Conservation (phyloP, 1,140 invertebrate species). For the Conus betulinus region DNA sequence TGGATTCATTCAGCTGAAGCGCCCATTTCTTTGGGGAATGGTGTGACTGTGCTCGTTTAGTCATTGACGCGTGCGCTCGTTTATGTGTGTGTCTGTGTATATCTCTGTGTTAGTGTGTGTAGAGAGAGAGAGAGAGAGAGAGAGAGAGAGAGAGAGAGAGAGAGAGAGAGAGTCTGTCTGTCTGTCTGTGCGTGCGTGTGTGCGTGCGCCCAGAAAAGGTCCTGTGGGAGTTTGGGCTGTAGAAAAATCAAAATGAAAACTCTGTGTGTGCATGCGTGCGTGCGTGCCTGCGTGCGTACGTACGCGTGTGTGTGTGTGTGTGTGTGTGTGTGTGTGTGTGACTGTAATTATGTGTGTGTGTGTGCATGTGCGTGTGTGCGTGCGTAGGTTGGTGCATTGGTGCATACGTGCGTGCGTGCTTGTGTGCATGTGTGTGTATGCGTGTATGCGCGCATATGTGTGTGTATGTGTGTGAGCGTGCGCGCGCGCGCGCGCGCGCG, state of each 20-base stretch:
- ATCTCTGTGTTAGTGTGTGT: not conserved
- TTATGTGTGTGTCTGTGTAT: not conserved
- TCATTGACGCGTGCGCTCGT: not conserved
- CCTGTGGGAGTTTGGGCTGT: too few relatives aligned
- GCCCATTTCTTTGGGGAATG: too few relatives aligned
- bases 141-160: too few relatives aligned
- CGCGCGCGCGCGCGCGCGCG: too few relatives aligned
- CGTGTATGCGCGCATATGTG: not conserved
- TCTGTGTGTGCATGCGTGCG: not conserved
- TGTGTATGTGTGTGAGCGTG: not conserved
- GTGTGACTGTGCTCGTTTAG: too few relatives aligned
- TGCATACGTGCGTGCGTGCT: too few relatives aligned
- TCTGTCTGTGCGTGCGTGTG: not conserved
- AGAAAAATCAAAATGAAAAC: not conserved
- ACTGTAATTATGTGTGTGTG: not conserved
- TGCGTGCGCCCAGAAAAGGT: not conserved
- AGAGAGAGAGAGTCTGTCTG: too few relatives aligned
- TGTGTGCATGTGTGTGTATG: too few relatives aligned
- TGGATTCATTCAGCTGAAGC: too few relatives aligned
- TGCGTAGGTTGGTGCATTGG: too few relatives aligned
- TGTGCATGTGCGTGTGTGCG: not conserved
- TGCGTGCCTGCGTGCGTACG: not conserved
- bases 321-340: slow-evolving; percentile 12
- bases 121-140: too few relatives aligned
- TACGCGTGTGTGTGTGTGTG: not conserved